phyloP scores from a whole-genome alignment of 2,888 invertebrate species.

The Nephrotoma flavescens region DNA sequence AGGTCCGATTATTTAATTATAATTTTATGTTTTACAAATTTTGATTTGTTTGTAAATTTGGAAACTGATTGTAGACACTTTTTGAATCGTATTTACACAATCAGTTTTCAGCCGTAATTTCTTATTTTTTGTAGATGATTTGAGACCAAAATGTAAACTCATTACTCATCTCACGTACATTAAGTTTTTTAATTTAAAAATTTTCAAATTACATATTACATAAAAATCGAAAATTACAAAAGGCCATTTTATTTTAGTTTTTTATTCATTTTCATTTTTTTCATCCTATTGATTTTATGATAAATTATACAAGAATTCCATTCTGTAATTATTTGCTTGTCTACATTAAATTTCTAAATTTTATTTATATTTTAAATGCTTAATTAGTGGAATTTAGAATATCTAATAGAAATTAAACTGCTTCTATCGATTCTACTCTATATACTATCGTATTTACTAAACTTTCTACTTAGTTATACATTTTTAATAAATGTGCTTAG shows the following conservation, averaged over 20 bases:
- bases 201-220: neutral
- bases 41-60: neutral
- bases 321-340: neutral
- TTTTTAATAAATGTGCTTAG: neutral
- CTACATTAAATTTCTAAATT: neutral
- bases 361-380: neutral
- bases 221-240: neutral
- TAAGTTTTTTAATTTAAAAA: neutral
- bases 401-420: neutral
- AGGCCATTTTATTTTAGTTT: neutral
- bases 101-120: constrained; percentile 2
- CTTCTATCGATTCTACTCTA: neutral
- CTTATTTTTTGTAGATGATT: neutral
- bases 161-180: neutral
- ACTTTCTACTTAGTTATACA: neutral
- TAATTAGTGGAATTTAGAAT: neutral
- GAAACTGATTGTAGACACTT: constrained; percentile 1
- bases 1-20: constrained; percentile 25
- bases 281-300: neutral
- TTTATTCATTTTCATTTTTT: neutral
- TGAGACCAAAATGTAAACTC: neutral
- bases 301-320: neutral
- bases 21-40: neutral
- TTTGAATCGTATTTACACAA: neutral
- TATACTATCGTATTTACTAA: neutral